These are phyloP conservation scores for Cinclus cinclus DNA, from an alignment of 2,113 vertebrate genomes.

Conservation along the genomic window DNA sequence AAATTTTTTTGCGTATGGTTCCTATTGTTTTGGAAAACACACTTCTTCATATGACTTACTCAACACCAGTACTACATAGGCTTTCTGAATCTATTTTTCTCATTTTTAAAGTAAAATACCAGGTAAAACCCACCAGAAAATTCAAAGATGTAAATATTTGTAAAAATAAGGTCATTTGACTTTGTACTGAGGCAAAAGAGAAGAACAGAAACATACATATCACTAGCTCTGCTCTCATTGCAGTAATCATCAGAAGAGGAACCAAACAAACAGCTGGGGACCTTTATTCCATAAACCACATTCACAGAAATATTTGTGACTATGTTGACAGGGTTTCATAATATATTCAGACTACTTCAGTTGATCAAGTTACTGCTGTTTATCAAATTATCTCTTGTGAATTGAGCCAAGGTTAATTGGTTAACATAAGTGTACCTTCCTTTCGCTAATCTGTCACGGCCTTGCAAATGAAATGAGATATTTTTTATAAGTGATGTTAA, in stretches of 20 bases:
- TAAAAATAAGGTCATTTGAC: neutral
- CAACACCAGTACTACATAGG: neutral
- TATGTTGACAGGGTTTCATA: neutral
- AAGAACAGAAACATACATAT: fast-evolving
- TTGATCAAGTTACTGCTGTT: neutral
- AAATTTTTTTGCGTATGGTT: neutral
- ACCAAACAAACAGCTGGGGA: neutral
- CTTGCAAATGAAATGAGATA: neutral
- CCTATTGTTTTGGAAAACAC: neutral
- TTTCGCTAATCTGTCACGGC: neutral
- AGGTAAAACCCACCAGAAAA: neutral
- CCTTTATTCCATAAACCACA: neutral
- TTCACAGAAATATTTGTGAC: neutral
- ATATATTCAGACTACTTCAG: neutral
- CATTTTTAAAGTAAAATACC: neutral
- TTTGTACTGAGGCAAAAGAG: neutral
- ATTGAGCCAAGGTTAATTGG: neutral
- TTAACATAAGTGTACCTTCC: neutral
- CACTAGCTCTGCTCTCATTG: neutral
- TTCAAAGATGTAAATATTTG: neutral
- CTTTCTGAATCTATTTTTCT: neutral
- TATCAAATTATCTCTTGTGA: neutral
- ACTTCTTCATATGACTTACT: neutral
- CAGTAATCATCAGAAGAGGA: neutral
- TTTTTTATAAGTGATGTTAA: neutral